Base-by-base conservation (phyloP, 2,113 vertebrate genomes). In the Trogon melanurus region DNA sequence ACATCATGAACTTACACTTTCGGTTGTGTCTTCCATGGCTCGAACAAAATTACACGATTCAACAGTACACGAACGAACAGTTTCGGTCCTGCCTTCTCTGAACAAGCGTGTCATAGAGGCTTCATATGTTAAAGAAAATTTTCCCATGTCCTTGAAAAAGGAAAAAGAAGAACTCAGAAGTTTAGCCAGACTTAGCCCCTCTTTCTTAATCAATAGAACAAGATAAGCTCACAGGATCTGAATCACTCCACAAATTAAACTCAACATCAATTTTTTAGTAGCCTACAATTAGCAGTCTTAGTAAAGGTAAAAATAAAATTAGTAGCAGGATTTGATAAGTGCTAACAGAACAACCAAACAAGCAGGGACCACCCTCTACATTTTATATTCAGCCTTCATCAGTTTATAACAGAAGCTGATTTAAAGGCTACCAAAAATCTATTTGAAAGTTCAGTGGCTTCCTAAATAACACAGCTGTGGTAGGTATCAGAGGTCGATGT, bases 31-130 rank as follows among this genome's bases (percentile, higher is more conserved):
- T 93, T 98, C 85, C 99, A 99, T 99, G 94, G 98, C 91, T 21
- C 48, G 97, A 50, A 99, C 99, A n/a, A 99, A 99, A 18, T 95
- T 88, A 76, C 98, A 98, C 1, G 98, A 98, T 88, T 99, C 98
- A 0, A 88, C 8, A 5, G 99, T 99, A 89, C 99, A 99, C 0
- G 99, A 99, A 8, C 99, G 99, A 72, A 99, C 99, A 0, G 99
- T 99, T 97, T 99, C 99, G 0, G 99, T 99, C 70, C 99, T 98
- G 61, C 99, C 99, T 88, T 99, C 99, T 32, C 99, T 98, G 98
- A 99, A 99, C 79, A 99, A 92, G n/a, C 99, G 99, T 0, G 99
- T 99, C 99, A 99, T 99, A 76, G 99, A 99, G 11, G 99, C 99
- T 86, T 99, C 99, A 1, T 99, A 99, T 0, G 99, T 99, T 93